A percentile compares a stretch with the other conserved stretches of the same genome.
Conservation (phyloP, 2,113 vertebrate species). For the Pimephales promelas region DNA sequence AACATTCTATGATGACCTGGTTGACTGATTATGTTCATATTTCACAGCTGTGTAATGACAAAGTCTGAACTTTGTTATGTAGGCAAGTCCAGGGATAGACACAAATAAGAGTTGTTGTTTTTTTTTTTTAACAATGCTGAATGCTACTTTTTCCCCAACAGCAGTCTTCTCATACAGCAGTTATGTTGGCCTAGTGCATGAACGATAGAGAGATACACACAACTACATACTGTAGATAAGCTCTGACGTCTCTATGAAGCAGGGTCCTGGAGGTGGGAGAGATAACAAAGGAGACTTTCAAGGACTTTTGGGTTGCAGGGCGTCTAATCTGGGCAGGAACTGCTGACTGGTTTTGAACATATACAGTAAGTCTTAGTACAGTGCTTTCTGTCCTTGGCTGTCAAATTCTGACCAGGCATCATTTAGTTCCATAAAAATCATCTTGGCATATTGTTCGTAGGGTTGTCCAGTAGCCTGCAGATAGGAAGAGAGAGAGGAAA, state of each 20-base stretch:
- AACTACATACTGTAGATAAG: constrained; percentile 42
- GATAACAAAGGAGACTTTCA: constrained; percentile 15
- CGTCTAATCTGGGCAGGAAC: constrained; percentile 43
- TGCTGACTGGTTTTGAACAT: constrained; percentile 46
- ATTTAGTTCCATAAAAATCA: constrained; percentile 99
- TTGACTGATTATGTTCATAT: constrained; percentile 5
- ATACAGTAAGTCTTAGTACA: constrained; percentile 80
- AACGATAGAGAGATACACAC: constrained; percentile 28
- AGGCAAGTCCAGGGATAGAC: not conserved
- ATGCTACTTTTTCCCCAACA: constrained; percentile 7
- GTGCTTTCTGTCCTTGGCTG: constrained; percentile 97
- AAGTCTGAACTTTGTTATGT: not conserved
- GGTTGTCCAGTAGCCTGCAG: constrained; percentile 93
- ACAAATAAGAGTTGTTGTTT: not conserved
- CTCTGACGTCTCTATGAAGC: constrained; percentile 66
- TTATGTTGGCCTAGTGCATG: constrained; percentile 20
- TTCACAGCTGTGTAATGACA: constrained; percentile 4
- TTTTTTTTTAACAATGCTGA: constrained; percentile 3
- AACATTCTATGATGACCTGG: not conserved
- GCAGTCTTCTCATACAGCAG: constrained; percentile 14
- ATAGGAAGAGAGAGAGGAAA: constrained; percentile 38
- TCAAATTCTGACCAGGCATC: constrained; percentile 99
- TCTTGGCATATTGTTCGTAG: constrained; percentile 99
- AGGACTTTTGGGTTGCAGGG: constrained; percentile 30
- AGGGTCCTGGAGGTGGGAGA: constrained; percentile 38